Percentiles rank a stretch among this genome's conserved stretches.
Conservation (phyloP, 2,113 vertebrate genomes). For the Phoxinus phoxinus region DNA sequence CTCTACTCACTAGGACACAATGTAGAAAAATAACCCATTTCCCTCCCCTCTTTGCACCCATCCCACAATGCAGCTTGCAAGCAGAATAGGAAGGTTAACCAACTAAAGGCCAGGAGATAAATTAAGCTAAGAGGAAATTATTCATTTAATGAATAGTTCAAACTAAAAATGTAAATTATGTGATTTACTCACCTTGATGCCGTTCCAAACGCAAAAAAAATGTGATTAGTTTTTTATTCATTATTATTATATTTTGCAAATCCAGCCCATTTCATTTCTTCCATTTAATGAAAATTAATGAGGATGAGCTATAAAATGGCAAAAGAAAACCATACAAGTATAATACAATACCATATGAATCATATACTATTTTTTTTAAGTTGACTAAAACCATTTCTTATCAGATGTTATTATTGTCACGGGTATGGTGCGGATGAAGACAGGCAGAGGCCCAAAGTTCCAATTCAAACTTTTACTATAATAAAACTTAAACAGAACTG, state of each 20-base stretch:
- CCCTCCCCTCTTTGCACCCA: not conserved
- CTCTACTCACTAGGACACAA: constrained; percentile 10
- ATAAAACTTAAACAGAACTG: too few species aligned
- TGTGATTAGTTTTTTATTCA: too few species aligned
- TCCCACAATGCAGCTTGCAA: not conserved
- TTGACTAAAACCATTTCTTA: too few species aligned
- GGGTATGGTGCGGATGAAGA: too few species aligned
- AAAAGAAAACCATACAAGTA: too few species aligned
- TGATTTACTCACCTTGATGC: not conserved
- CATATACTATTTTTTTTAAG: too few species aligned
- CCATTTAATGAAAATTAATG: too few species aligned
- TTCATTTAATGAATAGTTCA: not conserved
- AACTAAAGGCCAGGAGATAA: not conserved
- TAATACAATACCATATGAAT: too few species aligned
- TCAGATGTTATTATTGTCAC: not conserved
- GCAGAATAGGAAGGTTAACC: not conserved
- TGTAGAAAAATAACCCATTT: not conserved
- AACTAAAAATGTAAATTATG: not conserved
- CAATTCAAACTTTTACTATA: too few species aligned
- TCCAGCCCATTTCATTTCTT: not conserved
- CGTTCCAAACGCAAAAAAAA: not conserved
- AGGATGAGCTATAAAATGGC: too few species aligned
- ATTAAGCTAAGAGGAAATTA: not conserved
- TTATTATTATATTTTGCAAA: not conserved
- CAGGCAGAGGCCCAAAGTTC: too few species aligned